These are phyloP conservation scores for Eupithecia pulchellata DNA, from an alignment of 2,888 invertebrate genomes.

Conservation along the genomic window DNA sequence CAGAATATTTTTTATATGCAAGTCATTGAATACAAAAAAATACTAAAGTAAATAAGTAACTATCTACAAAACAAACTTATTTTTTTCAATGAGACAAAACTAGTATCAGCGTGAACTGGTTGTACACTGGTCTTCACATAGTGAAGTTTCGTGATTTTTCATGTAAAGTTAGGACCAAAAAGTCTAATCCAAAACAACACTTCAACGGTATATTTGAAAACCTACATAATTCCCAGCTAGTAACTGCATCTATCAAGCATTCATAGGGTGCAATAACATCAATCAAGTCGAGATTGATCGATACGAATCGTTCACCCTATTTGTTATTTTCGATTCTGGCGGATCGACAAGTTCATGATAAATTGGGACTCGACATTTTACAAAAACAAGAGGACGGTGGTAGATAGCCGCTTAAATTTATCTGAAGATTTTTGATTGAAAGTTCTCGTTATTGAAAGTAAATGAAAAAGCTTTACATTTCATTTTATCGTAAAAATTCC, in stretches of 20 bases:
- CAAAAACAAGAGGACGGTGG: not conserved
- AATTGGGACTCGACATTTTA: slow-evolving; percentile 12
- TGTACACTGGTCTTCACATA: no score
- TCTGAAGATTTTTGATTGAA: slow-evolving; percentile 1
- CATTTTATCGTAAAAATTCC: no score
- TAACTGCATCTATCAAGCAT: slow-evolving; percentile 14
- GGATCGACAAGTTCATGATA: slow-evolving; percentile 18
- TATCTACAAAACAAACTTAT: no score
- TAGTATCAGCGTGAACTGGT: no score
- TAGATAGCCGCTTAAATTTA: slow-evolving; percentile 6
- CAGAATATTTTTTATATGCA: no score
- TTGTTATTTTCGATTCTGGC: slow-evolving; percentile 25
- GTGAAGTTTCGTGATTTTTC: not conserved
- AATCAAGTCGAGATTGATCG: slow-evolving; percentile 34
- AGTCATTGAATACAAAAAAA: no score
- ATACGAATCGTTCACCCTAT: slow-evolving; percentile 27
- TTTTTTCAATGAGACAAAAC: no score
- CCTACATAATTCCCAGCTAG: slow-evolving; percentile 21
- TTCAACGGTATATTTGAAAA: not conserved
- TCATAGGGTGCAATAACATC: slow-evolving; percentile 32
- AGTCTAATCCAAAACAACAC: not conserved
- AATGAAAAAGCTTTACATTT: not conserved
- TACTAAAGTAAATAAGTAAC: no score
- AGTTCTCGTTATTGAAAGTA: not conserved
- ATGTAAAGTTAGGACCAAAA: not conserved